phyloP scores from a whole-genome alignment of 2,797 vertebrate species.

The Xenentodon cancila region DNA sequence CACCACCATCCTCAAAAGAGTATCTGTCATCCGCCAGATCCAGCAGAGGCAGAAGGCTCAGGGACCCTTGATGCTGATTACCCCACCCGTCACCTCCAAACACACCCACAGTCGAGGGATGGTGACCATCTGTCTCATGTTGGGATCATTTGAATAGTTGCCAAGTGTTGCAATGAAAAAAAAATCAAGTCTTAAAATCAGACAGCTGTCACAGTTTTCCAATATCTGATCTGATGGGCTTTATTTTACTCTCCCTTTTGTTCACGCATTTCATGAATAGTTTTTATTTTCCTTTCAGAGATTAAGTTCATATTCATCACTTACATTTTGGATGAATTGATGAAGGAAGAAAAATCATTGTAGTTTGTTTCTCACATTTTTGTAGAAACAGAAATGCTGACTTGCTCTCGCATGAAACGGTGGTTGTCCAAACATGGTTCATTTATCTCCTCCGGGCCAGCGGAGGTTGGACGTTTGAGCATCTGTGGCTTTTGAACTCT shows the following conservation, averaged over 20 bases:
- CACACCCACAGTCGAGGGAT: not conserved
- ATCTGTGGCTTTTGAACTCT: slow-evolving; percentile 7
- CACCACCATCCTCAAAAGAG: slow-evolving; percentile 14
- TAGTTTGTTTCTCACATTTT: not conserved
- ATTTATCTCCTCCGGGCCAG: slow-evolving; percentile 17
- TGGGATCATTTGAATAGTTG: not conserved
- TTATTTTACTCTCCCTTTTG: too few species aligned
- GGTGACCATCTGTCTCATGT: slow-evolving; percentile 8
- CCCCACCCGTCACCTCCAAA: not conserved
- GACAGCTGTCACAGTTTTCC: too few species aligned
- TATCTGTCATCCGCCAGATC: slow-evolving; percentile 12
- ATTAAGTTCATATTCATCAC: too few species aligned
- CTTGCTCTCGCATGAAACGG: not conserved
- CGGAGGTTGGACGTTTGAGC: not conserved
- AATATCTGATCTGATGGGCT: too few species aligned
- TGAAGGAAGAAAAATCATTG: too few species aligned
- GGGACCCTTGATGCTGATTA: slow-evolving; percentile 12
- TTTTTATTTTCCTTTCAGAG: too few species aligned
- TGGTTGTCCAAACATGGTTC: slow-evolving; percentile 9
- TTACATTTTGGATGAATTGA: too few species aligned
- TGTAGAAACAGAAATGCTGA: slow-evolving; percentile 4
- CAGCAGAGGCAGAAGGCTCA: slow-evolving; percentile 9
- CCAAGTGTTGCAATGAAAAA: not conserved
- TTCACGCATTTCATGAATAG: too few species aligned
- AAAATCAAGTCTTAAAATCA: too few species aligned